A percentile compares a stretch with the other conserved stretches of the same genome.
Conservation (phyloP, 2,888 invertebrate genomes). For the Eilema caniola region DNA sequence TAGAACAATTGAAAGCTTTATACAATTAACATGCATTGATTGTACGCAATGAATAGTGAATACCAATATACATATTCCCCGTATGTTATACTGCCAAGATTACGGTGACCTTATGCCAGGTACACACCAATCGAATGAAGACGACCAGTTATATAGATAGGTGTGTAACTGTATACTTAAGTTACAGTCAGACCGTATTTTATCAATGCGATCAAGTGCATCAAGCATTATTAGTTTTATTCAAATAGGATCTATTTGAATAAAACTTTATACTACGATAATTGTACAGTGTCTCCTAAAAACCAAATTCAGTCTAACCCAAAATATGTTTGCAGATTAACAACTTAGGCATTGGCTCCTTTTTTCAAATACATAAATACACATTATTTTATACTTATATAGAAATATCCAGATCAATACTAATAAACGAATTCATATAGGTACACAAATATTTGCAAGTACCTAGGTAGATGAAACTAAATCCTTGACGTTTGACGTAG, state of each 20-base stretch:
- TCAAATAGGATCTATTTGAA: too few relatives aligned
- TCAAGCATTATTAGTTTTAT: too few relatives aligned
- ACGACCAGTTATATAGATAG: neutral
- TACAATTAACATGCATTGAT: conserved; percentile 35
- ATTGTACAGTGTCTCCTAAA: too few relatives aligned
- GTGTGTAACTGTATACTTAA: neutral
- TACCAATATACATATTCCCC: conserved; percentile 15
- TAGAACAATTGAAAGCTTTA: conserved; percentile 37
- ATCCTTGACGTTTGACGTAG: neutral
- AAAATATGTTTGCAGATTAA: too few relatives aligned
- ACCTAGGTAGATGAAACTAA: neutral
- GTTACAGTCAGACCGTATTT: too few relatives aligned
- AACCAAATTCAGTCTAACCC: too few relatives aligned
- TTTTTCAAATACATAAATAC: too few relatives aligned
- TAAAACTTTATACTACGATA: too few relatives aligned
- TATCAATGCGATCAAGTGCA: neutral
- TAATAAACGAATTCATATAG: too few relatives aligned
- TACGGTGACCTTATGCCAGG: conserved; percentile 7
- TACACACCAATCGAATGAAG: neutral
- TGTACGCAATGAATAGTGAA: conserved; percentile 36
- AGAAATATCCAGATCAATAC: too few relatives aligned
- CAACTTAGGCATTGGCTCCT: too few relatives aligned
- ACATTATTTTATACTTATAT: too few relatives aligned
- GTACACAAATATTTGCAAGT: neutral
- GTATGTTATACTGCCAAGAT: conserved; percentile 28